A percentile compares a stretch with the other conserved stretches of the same genome.
phyloP scores from a whole-genome alignment of 2,888 invertebrate species.

The Scrobipalpa costella region DNA sequence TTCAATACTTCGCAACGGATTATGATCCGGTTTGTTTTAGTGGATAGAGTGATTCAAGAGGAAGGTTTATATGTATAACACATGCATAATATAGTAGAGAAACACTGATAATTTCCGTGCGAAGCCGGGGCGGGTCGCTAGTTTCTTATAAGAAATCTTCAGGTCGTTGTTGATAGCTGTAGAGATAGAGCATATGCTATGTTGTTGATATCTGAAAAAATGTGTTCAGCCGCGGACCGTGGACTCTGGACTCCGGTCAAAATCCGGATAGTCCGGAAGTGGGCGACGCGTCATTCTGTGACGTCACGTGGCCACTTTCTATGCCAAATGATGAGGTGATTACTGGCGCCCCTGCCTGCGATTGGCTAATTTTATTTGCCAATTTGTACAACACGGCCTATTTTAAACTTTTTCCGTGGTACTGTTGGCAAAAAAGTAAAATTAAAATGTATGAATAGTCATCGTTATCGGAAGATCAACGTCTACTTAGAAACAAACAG shows the following conservation, averaged over 20 bases:
- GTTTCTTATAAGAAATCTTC: background rate
- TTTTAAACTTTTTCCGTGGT: background rate
- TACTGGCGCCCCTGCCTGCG: background rate
- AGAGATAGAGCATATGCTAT: background rate
- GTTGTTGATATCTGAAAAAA: background rate
- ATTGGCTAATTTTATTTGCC: constrained; percentile 7
- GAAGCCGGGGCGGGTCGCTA: too few relatives aligned
- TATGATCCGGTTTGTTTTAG: too few relatives aligned
- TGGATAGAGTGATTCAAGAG: too few relatives aligned
- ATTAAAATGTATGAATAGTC: too few relatives aligned
- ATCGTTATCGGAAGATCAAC: too few relatives aligned
- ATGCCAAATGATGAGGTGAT: constrained; percentile 20
- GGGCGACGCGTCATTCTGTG: background rate
- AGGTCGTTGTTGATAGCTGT: background rate
- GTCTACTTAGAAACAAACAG: too few relatives aligned
- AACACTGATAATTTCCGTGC: too few relatives aligned
- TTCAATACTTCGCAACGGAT: too few relatives aligned
- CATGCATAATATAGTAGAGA: too few relatives aligned
- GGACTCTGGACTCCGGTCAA: background rate
- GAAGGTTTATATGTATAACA: too few relatives aligned
- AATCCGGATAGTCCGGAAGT: background rate
- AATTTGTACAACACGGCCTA: background rate
- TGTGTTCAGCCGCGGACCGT: background rate
- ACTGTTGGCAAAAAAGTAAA: background rate
- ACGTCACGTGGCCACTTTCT: constrained; percentile 8